phyloP scores from a whole-genome alignment of 2,888 invertebrate species.

The Melinaea marsaeus region DNA sequence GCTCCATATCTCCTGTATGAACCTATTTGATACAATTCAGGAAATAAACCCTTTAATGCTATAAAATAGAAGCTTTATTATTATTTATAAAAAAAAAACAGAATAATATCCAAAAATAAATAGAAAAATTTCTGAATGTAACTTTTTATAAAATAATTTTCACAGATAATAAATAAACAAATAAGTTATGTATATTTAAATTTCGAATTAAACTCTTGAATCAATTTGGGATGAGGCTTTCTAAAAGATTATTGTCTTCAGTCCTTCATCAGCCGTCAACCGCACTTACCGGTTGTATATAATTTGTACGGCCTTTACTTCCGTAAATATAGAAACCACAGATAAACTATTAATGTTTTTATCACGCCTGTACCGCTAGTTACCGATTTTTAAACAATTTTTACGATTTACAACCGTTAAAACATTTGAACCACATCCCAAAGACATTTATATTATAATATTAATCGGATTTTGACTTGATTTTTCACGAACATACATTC shows the following conservation, averaged over 20 bases:
- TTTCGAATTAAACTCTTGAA: background rate
- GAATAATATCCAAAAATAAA: no score
- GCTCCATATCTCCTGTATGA: constrained; percentile 23
- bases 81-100: no score
- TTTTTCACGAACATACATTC: no score
- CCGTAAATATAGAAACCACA: constrained; percentile 75
- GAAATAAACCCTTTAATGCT: no score
- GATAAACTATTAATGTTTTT: constrained; percentile 66
- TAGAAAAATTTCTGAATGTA: no score
- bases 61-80: no score
- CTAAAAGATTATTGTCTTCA: constrained; percentile 25
- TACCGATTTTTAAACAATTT: constrained; percentile 44
- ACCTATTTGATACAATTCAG: constrained; percentile 9
- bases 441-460: constrained; percentile 31
- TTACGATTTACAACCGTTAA: constrained; percentile 29
- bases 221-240: constrained; percentile 21
- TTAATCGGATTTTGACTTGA: no score
- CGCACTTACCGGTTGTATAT: constrained; percentile 57
- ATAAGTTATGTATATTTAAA: no score
- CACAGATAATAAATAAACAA: no score
- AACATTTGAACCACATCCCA: constrained; percentile 52
- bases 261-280: constrained; percentile 46
- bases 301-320: constrained; percentile 64
- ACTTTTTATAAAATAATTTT: no score
- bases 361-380: constrained; percentile 51